Evolutionary conservation across 2,797 vertebrate species (phyloP), one percentile per base, ranked within the genome.

Genomic region (Cercopithecus petaurista): DNA sequence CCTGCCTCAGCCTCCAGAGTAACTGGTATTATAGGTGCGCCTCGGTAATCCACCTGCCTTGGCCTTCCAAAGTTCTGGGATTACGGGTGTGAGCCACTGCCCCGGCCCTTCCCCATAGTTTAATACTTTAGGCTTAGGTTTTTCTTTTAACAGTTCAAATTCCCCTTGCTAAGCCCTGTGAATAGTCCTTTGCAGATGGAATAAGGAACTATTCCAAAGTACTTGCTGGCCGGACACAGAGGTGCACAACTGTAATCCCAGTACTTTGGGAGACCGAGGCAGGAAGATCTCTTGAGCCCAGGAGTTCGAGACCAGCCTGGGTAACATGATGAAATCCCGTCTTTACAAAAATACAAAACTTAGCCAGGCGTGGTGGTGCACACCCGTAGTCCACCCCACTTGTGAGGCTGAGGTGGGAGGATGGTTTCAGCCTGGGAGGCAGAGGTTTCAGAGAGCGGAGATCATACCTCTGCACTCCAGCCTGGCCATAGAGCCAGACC

Each of bases 21-120:
- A 33, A 3, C 14, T 64, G 61, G 61, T 30, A 64, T 64, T 33
- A 64, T 33, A 64, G 30, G 14, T 30, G 0, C 3, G 2, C 52
- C 52, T 22, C 1, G 61, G 30, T 64, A 15, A 64, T 64, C 61
- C 0, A 0, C 30, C 61, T 0, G 3, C 61, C 7, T 17, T 17
- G 61, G 30, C 30, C 61, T 64, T 30, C 14, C 7, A 1, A 64
- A 64, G 3, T 64, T 33, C 15, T 64, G 30, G 14, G 61, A 64
- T 64, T 33, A 33, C 7, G 0, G 61, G 7, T 33, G 3, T 33
- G 61, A 64, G 4, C 14, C 61, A 33, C 61, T 33, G 61, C 7
- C 30, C n/a, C 4, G 19, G 8, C 7, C 17, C 43, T 48, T 61
- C 39, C 6, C 26, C 36, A 8, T 39, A 77, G 22, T 28, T 10